Evolutionary conservation across 37 sponge, comb jelly and placozoan species (phyloP).

Genomic region (Agelas oroides): DNA sequence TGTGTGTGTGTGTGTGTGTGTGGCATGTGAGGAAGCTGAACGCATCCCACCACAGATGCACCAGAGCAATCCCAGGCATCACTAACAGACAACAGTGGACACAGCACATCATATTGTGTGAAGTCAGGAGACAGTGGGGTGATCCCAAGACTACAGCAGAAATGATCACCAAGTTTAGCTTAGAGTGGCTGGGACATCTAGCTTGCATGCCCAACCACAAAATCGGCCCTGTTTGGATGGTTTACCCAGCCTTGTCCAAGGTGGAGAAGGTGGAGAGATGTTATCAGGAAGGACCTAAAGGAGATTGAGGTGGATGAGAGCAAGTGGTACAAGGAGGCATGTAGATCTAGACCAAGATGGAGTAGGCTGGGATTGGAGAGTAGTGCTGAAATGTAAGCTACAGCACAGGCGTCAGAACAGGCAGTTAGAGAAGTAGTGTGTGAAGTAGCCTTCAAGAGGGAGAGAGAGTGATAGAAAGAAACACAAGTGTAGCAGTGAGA

Average conservation of each 20-base stretch:
- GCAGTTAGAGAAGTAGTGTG: not conserved
- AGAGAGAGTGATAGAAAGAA: conserved; percentile 1
- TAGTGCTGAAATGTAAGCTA: not conserved
- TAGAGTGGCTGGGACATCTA: conserved; percentile 40
- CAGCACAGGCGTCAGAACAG: no score
- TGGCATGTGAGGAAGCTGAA: no score
- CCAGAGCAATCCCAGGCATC: no score
- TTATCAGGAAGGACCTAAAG: not conserved
- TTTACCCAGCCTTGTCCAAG: conserved; percentile 5
- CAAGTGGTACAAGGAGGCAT: conserved; percentile 8
- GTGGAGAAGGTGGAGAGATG: conserved; percentile 6
- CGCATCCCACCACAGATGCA: no score
- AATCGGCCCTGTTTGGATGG: conserved; percentile 6
- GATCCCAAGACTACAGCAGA: not conserved
- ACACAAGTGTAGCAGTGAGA: conserved; percentile 6
- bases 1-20: no score
- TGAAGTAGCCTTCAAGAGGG: not conserved
- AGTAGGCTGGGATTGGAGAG: not conserved
- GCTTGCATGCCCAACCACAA: conserved; percentile 39
- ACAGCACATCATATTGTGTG: no score
- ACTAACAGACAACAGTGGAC: no score
- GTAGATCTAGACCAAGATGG: not conserved
- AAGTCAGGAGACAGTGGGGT: no score
- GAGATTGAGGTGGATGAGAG: not conserved
- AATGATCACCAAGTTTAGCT: not conserved